phyloP scores from a whole-genome alignment of 2,797 vertebrate species.

The Tenualosa thibaudeaui region DNA sequence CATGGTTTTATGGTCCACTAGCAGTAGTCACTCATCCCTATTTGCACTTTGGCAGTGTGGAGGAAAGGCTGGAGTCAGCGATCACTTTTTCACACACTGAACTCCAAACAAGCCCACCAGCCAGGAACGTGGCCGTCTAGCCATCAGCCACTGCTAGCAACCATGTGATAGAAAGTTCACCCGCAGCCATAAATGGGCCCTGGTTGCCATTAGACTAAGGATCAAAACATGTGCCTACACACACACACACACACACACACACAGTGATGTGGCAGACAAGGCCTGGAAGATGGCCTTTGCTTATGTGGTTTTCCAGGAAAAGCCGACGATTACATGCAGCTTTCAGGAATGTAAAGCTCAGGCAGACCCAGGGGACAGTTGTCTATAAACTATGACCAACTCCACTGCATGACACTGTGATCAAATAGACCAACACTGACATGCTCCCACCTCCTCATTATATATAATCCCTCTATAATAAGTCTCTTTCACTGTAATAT shows the following conservation, averaged over 20 bases:
- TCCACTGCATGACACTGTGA: not conserved
- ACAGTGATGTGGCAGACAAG: constrained; percentile 57
- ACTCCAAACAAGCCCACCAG: not conserved
- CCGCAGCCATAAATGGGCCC: not conserved
- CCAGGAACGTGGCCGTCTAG: not conserved
- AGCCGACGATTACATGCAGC: constrained; percentile 74
- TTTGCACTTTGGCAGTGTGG: not conserved
- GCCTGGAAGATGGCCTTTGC: constrained; percentile 63
- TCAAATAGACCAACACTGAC: not conserved
- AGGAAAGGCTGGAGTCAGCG: not conserved
- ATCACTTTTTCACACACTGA: not conserved
- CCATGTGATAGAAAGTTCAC: not conserved
- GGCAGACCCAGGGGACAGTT: not conserved
- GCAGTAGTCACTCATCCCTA: not conserved
- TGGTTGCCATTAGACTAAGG: not conserved
- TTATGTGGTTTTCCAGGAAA: constrained; percentile 76
- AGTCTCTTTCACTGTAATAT: too few species aligned
- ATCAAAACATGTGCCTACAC: not conserved
- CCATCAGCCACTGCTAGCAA: not conserved
- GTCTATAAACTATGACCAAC: not conserved
- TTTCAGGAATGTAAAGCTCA: constrained; percentile 70
- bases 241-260: not conserved
- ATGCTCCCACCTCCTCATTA: too few species aligned
- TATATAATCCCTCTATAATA: too few species aligned
- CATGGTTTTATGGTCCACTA: not conserved